Conservation (phyloP, 2,113 vertebrate species). For the Plectropomus leopardus region DNA sequence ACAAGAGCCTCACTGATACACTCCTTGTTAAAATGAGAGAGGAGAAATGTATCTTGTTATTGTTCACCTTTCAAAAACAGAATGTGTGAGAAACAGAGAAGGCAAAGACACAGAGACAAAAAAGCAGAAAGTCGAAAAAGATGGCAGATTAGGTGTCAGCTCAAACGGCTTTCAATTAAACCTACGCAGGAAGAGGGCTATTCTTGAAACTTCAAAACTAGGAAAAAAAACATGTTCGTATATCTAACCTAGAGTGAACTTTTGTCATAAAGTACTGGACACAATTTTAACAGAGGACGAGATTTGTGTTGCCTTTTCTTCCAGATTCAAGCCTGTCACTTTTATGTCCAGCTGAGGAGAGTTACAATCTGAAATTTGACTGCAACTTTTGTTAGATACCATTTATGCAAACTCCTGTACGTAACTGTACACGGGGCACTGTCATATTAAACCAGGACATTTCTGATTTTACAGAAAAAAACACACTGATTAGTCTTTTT, state of each 20-base stretch:
- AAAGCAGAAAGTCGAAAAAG: conserved; percentile 26
- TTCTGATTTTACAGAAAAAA: too few species aligned
- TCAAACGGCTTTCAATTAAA: conserved; percentile 68
- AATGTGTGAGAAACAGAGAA: conserved; percentile 37
- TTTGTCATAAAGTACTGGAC: conserved; percentile 6
- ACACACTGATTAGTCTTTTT: not conserved
- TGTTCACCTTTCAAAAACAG: conserved; percentile 64
- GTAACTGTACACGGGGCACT: not conserved
- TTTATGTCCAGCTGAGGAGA: not conserved
- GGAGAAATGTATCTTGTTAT: conserved; percentile 70
- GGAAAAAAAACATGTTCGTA: not conserved
- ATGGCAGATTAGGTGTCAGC: conserved; percentile 36
- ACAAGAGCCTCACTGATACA: conserved; percentile 65
- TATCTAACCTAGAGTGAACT: conserved; percentile 14
- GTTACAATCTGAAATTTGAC: not conserved
- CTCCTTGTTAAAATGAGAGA: conserved; percentile 71
- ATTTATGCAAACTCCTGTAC: not conserved
- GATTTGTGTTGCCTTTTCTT: not conserved
- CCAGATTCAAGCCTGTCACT: not conserved
- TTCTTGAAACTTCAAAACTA: conserved; percentile 28
- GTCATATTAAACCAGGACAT: not conserved
- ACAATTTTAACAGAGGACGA: not conserved
- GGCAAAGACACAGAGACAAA: conserved; percentile 25
- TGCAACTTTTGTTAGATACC: not conserved
- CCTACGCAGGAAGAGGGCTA: not conserved